Percentiles rank a stretch among this genome's conserved stretches.
phyloP scores from a whole-genome alignment of 2,113 vertebrate genomes.

The Argyrosomus japonicus region DNA sequence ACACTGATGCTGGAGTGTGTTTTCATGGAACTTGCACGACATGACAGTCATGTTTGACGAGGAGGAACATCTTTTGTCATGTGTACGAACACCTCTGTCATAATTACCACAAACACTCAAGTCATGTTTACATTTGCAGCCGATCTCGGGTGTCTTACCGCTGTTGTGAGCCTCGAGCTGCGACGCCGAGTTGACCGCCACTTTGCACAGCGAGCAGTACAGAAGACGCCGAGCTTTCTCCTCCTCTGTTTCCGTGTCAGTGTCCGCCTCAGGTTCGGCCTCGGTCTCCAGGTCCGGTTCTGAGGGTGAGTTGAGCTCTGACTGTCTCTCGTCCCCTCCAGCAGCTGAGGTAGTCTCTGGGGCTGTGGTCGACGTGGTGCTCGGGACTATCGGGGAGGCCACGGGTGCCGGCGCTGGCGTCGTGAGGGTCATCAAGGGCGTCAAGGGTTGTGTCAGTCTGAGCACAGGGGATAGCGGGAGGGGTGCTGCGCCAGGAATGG shows the following conservation, averaged over 20 bases:
- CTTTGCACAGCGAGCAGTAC: conserved; percentile 99
- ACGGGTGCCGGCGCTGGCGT: conserved; percentile 59
- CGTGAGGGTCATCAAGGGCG: conserved; percentile 72
- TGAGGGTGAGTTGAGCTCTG: conserved; percentile 30
- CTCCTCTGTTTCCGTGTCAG: conserved; percentile 92
- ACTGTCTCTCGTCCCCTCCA: conserved; percentile 81
- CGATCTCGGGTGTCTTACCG: conserved; percentile 83
- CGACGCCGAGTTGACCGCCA: conserved; percentile 96
- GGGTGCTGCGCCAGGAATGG: conserved; percentile 76
- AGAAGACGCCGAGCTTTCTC: conserved; percentile 95
- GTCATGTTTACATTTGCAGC: background rate
- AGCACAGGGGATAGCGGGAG: conserved; percentile 63
- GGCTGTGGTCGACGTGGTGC: conserved; percentile 75
- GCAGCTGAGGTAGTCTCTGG: conserved; percentile 85
- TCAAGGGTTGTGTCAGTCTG: conserved; percentile 79
- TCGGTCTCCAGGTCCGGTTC: conserved; percentile 62
- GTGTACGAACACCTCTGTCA: background rate
- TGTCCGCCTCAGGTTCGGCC: conserved; percentile 72
- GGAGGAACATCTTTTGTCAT: background rate
- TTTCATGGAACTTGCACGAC: background rate
- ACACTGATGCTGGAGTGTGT: background rate
- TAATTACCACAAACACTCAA: background rate
- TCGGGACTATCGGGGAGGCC: conserved; percentile 69
- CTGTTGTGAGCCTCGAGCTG: conserved; percentile 99
- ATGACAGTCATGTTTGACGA: background rate